Evolutionary conservation across 2,888 invertebrate species (phyloP), one percentile per base, ranked within the genome.

Genomic region (Agrypnus murinus): DNA sequence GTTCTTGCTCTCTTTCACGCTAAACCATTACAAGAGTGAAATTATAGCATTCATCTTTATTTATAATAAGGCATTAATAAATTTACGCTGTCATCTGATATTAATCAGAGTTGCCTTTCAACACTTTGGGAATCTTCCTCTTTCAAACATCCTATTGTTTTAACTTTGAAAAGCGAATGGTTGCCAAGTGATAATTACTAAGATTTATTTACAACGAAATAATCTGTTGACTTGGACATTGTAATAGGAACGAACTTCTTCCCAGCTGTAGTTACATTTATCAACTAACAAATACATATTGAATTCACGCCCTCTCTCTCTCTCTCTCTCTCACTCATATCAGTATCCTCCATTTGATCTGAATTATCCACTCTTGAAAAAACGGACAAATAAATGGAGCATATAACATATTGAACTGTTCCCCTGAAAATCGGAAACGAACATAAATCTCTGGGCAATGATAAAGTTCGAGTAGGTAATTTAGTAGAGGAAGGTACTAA

Each of bases 321-420:
- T n/a, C n/a, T n/a, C n/a, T n/a, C n/a, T n/a, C n/a, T n/a, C n/a
- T 12, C 1, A 4, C 4, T 9, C 5, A 5, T 25, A 5, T 25
- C 25, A 25, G 25, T 25, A 25, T 25, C 25, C 38, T 12, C 46
- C 14, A 48, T 48, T 48, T 48, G 15, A 25, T 48, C 17, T 2
- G 25, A 48, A 48, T 17, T 48, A 19, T 12, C 10, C n/a, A 2
- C 25, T 19, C 19, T 19, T 10, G n/a, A n/a, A 6, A n/a, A 9
- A 48, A 48, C 1, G 25, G 48, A 48, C 48, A 25, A 48, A 48
- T 25, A 48, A 48, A 48, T 48, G 48, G n/a, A 25, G n/a, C 48
- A n/a, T 19, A 19, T 48, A 48, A 48, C 25, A 25, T 48, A 48
- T 25, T 12, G 38, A 38, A 38, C 38, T n/a, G 12, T 38, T 48